Evolutionary conservation across 2,888 invertebrate genomes (phyloP), one percentile per base, ranked within the genome.

Genomic region (Imbricaverruca yamaguchii): DNA sequence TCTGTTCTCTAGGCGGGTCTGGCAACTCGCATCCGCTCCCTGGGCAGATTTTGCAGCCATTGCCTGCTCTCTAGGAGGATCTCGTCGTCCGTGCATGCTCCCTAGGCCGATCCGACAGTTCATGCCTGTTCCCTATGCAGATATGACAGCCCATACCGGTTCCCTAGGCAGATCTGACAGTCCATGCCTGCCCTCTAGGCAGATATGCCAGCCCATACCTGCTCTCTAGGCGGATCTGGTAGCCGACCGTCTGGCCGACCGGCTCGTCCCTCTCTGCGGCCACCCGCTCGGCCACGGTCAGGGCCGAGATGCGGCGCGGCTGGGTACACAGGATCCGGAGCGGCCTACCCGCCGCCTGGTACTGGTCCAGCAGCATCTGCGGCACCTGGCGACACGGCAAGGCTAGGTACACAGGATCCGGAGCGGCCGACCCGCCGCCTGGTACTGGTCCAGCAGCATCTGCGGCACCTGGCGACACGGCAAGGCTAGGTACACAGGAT

Each of bases 401-500:
- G 98, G 98, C 88, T 98, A 96, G 0, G 97, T 96, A 86, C 96
- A 96, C 86, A 98, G 91, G 83, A 99, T 93, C 81, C 96, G 91
- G 83, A 95, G 94, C 0, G 91, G 90, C 85, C 89, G 90, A 82
- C 90, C 84, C 87, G 89, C 85, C 86, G 89, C 85, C 88, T 89
- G 84, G 89, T 91, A 87, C 80, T 94, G 90, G 85, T 97, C 95
- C 83, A 98, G 88, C 84, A 98, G 91, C 85, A 93, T 94, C 86
- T 98, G 98, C 0, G 98, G 97, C 69, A 98, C 91, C 90, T 91
- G 84, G 11, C 84, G 23, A 18, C 57, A 57, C 97, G 90, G 79
- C 97, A 89, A 0, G 98, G 98, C 88, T 98, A 96, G 0, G 97
- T 96, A 86, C 96, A 96, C 86, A 98, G 91, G 83, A 99, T 93